These are phyloP conservation scores for Thaleichthys pacificus DNA, from an alignment of 2,797 vertebrate species.

Conservation along the genomic window DNA sequence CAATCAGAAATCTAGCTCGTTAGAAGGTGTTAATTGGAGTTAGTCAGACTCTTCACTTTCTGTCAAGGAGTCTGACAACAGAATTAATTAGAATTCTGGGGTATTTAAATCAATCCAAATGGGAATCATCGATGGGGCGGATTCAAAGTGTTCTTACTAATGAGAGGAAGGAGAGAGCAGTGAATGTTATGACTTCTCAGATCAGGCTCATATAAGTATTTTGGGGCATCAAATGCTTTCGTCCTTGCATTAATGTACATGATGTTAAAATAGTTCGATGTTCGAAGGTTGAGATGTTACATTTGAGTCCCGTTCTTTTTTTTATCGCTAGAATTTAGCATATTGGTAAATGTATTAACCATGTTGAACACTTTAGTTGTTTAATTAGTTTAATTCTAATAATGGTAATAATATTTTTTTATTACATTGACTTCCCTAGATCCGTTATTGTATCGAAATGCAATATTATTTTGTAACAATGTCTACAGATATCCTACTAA, in stretches of 20 bases:
- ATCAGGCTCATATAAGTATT: conserved; percentile 41
- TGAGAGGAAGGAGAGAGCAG: conserved; percentile 62
- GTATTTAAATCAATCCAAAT: conserved; percentile 79
- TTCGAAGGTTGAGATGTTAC: no score
- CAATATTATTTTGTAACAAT: not conserved
- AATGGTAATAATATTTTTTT: not conserved
- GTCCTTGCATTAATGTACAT: conserved; percentile 28
- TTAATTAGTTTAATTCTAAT: not conserved
- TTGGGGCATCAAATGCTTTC: not conserved
- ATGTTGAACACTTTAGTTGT: not conserved
- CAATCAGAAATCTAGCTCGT: conserved; percentile 90
- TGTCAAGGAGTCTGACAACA: conserved; percentile 89
- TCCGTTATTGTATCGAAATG: not conserved
- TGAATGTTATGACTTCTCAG: conserved; percentile 65
- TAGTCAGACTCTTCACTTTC: conserved; percentile 91
- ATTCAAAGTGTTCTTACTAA: conserved; percentile 62
- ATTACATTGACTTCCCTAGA: no score
- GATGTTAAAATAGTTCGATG: not conserved
- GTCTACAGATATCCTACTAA: not conserved
- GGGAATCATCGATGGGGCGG: conserved; percentile 58
- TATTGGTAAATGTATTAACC: no score
- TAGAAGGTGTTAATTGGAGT: conserved; percentile 99
- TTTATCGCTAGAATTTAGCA: no score
- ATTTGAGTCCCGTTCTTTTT: no score
- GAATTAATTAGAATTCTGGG: conserved; percentile 78